Evolutionary conservation across 2,113 vertebrate genomes (phyloP).

Genomic region (Phoenicopterus ruber): DNA sequence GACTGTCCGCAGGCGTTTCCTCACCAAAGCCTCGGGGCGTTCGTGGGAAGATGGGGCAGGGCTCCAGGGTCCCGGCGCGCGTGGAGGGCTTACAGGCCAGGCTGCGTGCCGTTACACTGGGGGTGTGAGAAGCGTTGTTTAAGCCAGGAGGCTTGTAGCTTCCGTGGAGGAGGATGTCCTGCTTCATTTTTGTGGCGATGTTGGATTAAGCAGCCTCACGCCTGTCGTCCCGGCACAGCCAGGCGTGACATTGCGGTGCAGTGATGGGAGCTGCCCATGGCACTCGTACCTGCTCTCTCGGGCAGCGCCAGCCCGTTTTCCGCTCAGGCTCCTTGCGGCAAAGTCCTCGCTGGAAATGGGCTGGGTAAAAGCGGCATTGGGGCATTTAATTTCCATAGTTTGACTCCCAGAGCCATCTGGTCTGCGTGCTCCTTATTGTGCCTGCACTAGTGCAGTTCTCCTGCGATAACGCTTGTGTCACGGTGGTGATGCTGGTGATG

Average conservation of each 20-base stretch:
- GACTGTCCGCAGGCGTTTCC: not conserved
- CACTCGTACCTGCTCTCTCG: too few relatives aligned
- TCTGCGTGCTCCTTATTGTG: not conserved
- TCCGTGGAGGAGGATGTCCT: not conserved
- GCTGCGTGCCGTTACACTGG: rapidly evolving
- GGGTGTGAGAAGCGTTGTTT: not conserved
- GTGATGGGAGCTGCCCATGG: not conserved
- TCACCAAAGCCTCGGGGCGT: rapidly evolving
- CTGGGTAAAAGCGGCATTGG: not conserved
- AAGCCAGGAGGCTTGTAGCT: not conserved
- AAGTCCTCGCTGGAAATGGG: not conserved
- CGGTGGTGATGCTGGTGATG: not conserved
- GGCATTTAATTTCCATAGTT: not conserved
- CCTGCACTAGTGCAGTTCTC: not conserved
- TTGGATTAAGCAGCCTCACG: not conserved
- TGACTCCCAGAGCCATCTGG: not conserved
- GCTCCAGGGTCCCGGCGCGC: not conserved
- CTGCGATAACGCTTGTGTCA: not conserved
- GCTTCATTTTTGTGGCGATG: not conserved
- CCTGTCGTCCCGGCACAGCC: rapidly evolving
- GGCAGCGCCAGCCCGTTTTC: not conserved
- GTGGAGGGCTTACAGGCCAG: not conserved
- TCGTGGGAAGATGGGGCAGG: not conserved
- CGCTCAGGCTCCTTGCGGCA: not conserved
- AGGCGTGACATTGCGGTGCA: not conserved